A percentile compares a stretch with the other conserved stretches of the same genome.
phyloP scores from a whole-genome alignment of 2,113 vertebrate genomes.

The Lutjanus erythropterus region DNA sequence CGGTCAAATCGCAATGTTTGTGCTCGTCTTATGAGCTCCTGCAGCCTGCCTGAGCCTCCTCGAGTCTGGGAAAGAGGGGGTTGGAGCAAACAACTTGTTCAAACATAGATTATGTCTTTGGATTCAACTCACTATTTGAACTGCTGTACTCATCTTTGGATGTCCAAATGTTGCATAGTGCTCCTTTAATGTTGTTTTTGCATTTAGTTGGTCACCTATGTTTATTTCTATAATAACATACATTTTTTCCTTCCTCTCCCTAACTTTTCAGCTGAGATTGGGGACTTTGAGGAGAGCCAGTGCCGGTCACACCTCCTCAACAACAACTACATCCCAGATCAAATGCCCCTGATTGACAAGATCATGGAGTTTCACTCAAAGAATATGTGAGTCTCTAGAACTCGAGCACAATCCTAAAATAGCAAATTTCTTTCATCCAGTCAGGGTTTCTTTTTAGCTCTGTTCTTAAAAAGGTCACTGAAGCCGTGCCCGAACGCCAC shows the following conservation, averaged over 20 bases:
- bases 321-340: slow-evolving; percentile 97
- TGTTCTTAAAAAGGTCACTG: slow-evolving; percentile 22
- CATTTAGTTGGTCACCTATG: neutral
- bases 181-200: neutral
- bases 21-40: no score
- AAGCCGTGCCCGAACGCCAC: slow-evolving; percentile 14
- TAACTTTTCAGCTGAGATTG: slow-evolving; percentile 95
- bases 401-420: neutral
- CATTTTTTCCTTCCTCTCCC: no score
- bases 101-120: no score
- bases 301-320: slow-evolving; percentile 95
- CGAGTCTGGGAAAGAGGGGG: no score
- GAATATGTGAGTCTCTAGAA: slow-evolving; percentile 89
- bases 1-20: no score
- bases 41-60: no score
- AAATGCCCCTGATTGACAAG: slow-evolving; percentile 95
- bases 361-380: slow-evolving; percentile 96
- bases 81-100: no score
- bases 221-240: neutral
- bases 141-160: no score
- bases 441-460: slow-evolving; percentile 21
- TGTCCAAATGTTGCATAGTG: no score
- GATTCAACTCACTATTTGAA: no score
- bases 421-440: slow-evolving; percentile 8
- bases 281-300: slow-evolving; percentile 96